These are phyloP conservation scores for Athene noctua DNA, from an alignment of 2,113 vertebrate species.

Conservation along the genomic window DNA sequence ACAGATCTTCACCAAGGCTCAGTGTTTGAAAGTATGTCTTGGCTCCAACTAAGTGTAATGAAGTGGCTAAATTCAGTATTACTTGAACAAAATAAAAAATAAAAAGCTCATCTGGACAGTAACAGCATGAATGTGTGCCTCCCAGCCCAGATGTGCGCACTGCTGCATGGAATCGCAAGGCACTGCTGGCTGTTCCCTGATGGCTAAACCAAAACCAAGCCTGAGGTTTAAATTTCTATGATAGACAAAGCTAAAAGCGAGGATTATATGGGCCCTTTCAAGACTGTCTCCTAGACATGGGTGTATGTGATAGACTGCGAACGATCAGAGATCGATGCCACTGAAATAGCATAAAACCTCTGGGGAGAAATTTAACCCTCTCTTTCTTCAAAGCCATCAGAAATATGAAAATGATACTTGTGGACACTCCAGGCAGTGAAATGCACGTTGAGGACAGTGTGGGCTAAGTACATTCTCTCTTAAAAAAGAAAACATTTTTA, in stretches of 20 bases:
- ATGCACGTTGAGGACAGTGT: background rate
- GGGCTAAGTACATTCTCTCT: background rate
- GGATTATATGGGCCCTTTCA: background rate
- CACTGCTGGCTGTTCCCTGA: background rate
- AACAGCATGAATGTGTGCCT: background rate
- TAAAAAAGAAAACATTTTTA: conserved; percentile 40
- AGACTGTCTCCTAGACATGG: background rate
- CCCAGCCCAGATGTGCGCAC: background rate
- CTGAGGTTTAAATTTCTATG: background rate
- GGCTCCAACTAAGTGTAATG: conserved; percentile 38
- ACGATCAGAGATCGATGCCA: background rate
- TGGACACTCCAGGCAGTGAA: background rate
- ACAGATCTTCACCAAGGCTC: background rate
- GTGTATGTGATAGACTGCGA: background rate
- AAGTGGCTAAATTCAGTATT: conserved; percentile 52
- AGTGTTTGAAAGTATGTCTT: conserved; percentile 17
- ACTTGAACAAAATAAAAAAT: background rate
- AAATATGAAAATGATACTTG: background rate
- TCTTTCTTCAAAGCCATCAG: background rate
- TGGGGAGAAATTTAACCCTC: background rate
- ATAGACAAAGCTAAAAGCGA: background rate
- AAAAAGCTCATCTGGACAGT: background rate
- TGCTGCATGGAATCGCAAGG: background rate
- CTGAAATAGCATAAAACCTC: background rate
- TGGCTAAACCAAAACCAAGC: background rate